Evolutionary conservation across 2,888 invertebrate genomes (phyloP), one percentile per base, ranked within the genome.

Genomic region (Drosophila incognita): DNA sequence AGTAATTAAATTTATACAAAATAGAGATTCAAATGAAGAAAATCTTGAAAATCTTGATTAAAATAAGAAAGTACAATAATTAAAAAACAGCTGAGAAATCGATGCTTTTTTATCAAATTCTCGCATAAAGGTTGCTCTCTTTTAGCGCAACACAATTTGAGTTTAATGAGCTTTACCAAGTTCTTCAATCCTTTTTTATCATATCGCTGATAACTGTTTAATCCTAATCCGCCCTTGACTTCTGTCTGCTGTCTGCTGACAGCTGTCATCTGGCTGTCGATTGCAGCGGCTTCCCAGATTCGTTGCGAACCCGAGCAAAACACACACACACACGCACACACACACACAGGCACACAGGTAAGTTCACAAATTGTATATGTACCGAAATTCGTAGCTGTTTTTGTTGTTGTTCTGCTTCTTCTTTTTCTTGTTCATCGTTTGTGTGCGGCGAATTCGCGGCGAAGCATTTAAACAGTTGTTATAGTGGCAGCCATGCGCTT

Each of bases 371-470:
- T 71, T 60, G 59, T 74, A 59, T 69, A 51, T 79, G 74, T 69
- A 72, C 78, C 77, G 81, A 81, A 81, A 72, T 70, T 77, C 72
- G 65, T 72, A 66, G 60, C 70, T 77, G 61, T 71, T 77, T 61
- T 60, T 75, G 70, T 72, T 73, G 71, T 68, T 69, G 60, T 54
- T 56, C 59, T 51, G 33, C 49, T 49, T 36, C n/a, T 27, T 38
- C 63, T 60, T 38, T 51, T 56, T 60, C 49, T 29, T 61, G 13
- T 10, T 24, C 36, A 27, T 58, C 27, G 38, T 31, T 54, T 36
- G 56, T 38, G 21, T 42, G 79, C 78, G 76, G 87, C 90, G 90
- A 86, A 88, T 87, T 88, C 69, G 65, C 31, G 52, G 59, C 60
- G 57, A 64, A 74, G 51, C 78, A 69, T 62, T 76, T 59, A 54